Evolutionary conservation across 2,888 invertebrate species (phyloP), one percentile per base, ranked within the genome.

Genomic region (Pristionchus mayeri): DNA sequence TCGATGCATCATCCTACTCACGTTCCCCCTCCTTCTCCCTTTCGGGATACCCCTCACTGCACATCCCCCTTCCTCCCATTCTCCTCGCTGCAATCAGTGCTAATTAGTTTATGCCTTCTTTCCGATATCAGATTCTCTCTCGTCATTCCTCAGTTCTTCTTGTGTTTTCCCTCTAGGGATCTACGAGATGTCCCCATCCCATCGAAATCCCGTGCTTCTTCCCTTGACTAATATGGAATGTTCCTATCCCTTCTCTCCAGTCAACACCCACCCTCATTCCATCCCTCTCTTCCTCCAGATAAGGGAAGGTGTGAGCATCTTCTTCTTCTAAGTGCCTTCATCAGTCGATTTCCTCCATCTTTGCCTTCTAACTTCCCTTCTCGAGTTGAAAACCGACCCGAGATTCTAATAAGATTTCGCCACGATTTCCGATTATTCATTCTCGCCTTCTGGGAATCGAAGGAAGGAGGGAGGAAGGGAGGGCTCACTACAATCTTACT

Each of bases 91-190:
- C n/a, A n/a, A n/a, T n/a, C n/a, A n/a, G n/a, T n/a, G n/a, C n/a
- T 71, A 71, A 71, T 71, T n/a, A 67, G 24, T 71, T 40, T 44
- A 18, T 50, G n/a, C n/a, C 78, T 34, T 3, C 78, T 52, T 60
- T 30, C 18, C 2, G 21, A 50, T 78, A 78, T 78, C 52, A 21
- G 24, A 76, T 78, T 78, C 52, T 30, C 30, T 21, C 30, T n/a
- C 24, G 52, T 27, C 78, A 16, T 54, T 78, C 78, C n/a, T 78
- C 78, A 9, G 16, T 37, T 67, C 67, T 67, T n/a, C 27, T 24
- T 60, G 4, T 71, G 44, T 71, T 44, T 71, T 71, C 71, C n/a
- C 71, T 71, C 71, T 44, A 24, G 71, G 71, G 71, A 71, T 71
- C 24, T 40, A 71, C 71, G 40, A 24, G 71, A 71, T 27, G 63